Evolutionary conservation across 2,888 invertebrate genomes (phyloP).

Genomic region (Tachina lurida): DNA sequence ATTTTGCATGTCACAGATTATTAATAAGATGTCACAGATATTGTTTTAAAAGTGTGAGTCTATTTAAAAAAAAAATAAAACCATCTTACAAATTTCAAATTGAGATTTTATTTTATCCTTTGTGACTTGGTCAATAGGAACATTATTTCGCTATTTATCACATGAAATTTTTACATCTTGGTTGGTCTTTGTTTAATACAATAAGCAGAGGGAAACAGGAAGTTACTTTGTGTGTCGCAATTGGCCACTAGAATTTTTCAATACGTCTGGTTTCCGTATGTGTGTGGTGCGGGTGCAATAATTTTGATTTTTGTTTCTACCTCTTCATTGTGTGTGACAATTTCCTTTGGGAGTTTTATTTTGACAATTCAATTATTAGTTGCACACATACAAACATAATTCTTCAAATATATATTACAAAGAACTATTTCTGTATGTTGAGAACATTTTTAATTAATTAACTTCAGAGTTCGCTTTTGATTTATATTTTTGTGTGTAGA

Average conservation of each 20-base stretch:
- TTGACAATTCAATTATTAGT: conserved; percentile 69
- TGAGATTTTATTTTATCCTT: background rate
- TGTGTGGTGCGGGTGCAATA: conserved; percentile 44
- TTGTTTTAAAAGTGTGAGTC: background rate
- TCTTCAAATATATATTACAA: background rate
- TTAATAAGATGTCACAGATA: no score
- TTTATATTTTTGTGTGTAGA: conserved; percentile 53
- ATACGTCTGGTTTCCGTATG: conserved; percentile 5
- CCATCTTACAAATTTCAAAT: conserved; percentile 25
- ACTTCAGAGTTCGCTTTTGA: conserved; percentile 17
- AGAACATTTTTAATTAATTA: conserved; percentile 16
- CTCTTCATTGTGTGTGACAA: conserved; percentile 47
- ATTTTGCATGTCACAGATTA: no score
- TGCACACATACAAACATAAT: conserved; percentile 3
- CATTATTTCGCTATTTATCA: conserved; percentile 59
- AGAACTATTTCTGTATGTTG: conserved; percentile 13
- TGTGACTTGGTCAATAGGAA: conserved; percentile 45
- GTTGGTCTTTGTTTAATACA: conserved; percentile 37
- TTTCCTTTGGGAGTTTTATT: conserved; percentile 69
- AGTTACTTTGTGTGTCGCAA: conserved; percentile 46
- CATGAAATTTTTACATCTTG: conserved; percentile 47
- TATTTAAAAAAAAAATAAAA: no score
- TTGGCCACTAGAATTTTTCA: conserved; percentile 13
- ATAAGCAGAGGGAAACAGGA: conserved; percentile 56
- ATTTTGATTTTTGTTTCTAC: conserved; percentile 2